Conservation (phyloP, 1,140 invertebrate species). For the Saccostrea glomerata region DNA sequence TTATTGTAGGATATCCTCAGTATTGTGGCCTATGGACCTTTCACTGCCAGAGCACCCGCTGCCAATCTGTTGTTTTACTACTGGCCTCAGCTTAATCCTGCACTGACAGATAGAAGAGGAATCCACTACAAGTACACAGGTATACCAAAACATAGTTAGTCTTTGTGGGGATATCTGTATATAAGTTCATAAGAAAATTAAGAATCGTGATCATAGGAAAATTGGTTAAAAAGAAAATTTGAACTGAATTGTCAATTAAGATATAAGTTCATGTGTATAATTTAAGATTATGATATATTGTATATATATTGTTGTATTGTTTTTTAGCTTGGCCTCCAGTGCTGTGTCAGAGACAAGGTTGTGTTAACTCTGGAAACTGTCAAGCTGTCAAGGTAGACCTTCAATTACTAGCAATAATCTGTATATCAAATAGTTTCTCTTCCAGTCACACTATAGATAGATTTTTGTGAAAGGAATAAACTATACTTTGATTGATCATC, state of each 20-base stretch:
- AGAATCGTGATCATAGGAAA: no score
- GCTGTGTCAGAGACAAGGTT: slow-evolving; percentile 90
- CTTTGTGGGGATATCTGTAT: no score
- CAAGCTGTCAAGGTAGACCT: slow-evolving; percentile 91
- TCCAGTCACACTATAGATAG: no score
- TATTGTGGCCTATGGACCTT: slow-evolving; percentile 97
- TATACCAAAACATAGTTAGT: slow-evolving; percentile 71
- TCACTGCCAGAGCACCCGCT: slow-evolving; percentile 92
- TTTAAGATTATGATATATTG: not conserved
- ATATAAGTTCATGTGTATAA: not conserved
- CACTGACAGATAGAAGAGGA: slow-evolving; percentile 92
- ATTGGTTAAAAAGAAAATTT: no score
- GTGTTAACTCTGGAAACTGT: slow-evolving; percentile 88
- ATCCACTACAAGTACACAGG: slow-evolving; percentile 94
- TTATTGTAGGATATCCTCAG: slow-evolving; percentile 91
- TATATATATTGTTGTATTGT: no score
- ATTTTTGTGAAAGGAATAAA: no score
- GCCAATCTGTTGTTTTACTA: slow-evolving; percentile 99
- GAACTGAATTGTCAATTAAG: no score
- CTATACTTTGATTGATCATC: no score
- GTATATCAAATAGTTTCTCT: no score
- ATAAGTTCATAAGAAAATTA: no score
- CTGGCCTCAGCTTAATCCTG: slow-evolving; percentile 98
- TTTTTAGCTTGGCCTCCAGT: slow-evolving; percentile 80
- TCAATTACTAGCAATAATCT: no score